Evolutionary conservation across 2,888 invertebrate species (phyloP).

Genomic region (Nezara viridula): DNA sequence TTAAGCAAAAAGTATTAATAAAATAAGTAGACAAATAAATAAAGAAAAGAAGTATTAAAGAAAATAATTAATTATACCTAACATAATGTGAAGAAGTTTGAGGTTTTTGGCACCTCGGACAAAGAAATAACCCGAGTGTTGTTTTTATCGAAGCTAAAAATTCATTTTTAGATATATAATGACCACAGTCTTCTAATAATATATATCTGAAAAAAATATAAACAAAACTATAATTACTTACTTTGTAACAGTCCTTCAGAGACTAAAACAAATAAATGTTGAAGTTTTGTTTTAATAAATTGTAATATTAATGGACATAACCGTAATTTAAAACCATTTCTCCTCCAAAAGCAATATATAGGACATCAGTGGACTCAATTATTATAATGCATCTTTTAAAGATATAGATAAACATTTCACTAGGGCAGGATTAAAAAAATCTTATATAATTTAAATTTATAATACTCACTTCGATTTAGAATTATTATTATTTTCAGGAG

Average conservation of each 20-base stretch:
- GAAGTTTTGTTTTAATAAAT: not conserved
- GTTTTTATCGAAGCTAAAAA: slow-evolving; percentile 68
- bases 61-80: slow-evolving; percentile 2
- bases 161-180: slow-evolving; percentile 70
- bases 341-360: too few relatives aligned
- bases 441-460: not conserved
- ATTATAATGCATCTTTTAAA: too few relatives aligned
- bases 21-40: too few relatives aligned
- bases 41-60: not conserved
- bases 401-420: too few relatives aligned
- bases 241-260: slow-evolving; percentile 17
- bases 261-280: not conserved
- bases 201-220: slow-evolving; percentile 70
- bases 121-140: slow-evolving; percentile 13
- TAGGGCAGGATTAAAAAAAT: too few relatives aligned
- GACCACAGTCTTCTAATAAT: slow-evolving; percentile 72
- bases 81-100: slow-evolving; percentile 20
- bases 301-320: too few relatives aligned
- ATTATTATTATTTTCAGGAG: not conserved
- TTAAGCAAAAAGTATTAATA: too few relatives aligned
- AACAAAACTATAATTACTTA: slow-evolving; percentile 42
- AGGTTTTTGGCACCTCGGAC: slow-evolving; percentile 23
- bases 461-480: not conserved
- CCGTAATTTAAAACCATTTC: too few relatives aligned
- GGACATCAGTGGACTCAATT: too few relatives aligned